These are phyloP conservation scores for Taxidea taxus DNA, from an alignment of 2,113 vertebrate species.

Conservation along the genomic window DNA sequence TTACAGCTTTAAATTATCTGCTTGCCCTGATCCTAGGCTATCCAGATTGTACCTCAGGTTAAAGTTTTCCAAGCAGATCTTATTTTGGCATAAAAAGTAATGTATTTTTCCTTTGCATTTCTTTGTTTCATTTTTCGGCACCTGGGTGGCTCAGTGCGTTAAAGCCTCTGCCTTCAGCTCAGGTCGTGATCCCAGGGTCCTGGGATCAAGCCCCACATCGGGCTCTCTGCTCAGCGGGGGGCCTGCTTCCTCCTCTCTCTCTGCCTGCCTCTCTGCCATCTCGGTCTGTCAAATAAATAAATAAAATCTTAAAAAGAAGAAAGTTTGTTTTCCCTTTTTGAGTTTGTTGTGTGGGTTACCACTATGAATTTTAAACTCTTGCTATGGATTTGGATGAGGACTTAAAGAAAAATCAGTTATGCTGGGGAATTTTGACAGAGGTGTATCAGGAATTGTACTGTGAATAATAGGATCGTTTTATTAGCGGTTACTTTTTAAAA, in stretches of 20 bases:
- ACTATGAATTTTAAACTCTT: not conserved
- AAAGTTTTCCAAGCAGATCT: not conserved
- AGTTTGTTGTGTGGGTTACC: not conserved
- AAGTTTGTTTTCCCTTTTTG: not conserved
- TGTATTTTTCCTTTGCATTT: not conserved
- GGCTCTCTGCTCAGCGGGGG: too few relatives aligned
- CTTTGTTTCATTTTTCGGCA: not conserved
- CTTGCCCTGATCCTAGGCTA: not conserved
- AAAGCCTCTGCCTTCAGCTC: too few relatives aligned
- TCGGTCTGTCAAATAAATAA: too few relatives aligned
- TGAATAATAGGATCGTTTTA: not conserved
- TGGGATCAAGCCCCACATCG: too few relatives aligned
- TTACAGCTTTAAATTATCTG: not conserved
- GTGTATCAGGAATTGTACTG: not conserved
- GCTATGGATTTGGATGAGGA: not conserved
- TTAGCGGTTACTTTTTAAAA: not conserved
- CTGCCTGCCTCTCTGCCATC: too few relatives aligned
- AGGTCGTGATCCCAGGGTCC: too few relatives aligned
- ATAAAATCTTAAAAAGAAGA: too few relatives aligned
- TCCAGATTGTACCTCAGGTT: not conserved
- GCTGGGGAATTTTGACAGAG: not conserved
- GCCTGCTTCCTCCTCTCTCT: too few relatives aligned
- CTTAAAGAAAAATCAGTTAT: not conserved
- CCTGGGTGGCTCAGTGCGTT: too few relatives aligned
- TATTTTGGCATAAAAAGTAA: not conserved